phyloP scores from a whole-genome alignment of 2,888 invertebrate species.

The Bembecia ichneumoniformis region DNA sequence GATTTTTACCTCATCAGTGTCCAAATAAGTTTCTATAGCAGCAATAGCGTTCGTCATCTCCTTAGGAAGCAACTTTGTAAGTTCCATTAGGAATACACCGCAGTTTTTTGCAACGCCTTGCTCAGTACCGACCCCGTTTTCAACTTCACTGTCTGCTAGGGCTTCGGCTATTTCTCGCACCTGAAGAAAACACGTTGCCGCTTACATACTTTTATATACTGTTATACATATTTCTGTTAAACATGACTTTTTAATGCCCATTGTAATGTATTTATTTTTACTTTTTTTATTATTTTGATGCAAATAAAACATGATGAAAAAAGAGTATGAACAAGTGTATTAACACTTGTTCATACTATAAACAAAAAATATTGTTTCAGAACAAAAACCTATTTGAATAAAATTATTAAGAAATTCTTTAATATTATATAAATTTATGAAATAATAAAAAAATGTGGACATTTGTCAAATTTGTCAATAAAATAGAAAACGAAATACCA shows the following conservation, averaged over 20 bases:
- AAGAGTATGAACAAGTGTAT: too few relatives aligned
- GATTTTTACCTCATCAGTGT: constrained; percentile 72
- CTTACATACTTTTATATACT: too few relatives aligned
- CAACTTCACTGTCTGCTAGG: constrained; percentile 66
- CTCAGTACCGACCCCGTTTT: constrained; percentile 50
- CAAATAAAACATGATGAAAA: too few relatives aligned
- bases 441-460: background rate
- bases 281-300: too few relatives aligned
- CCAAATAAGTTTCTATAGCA: constrained; percentile 74
- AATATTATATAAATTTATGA: background rate
- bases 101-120: constrained; percentile 56
- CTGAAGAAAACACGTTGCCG: constrained; percentile 22
- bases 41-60: constrained; percentile 74
- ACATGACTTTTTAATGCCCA: background rate
- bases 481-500: constrained; percentile 41
- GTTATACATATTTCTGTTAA: background rate
- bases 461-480: background rate
- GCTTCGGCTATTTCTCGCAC: constrained; percentile 81
- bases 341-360: too few relatives aligned
- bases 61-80: constrained; percentile 74
- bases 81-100: constrained; percentile 75
- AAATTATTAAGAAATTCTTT: background rate
- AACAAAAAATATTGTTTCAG: too few relatives aligned
- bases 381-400: too few relatives aligned
- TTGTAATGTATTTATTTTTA: too few relatives aligned